Base-by-base conservation (phyloP, 1,140 invertebrate species). In the Mesaphorura yosii region DNA sequence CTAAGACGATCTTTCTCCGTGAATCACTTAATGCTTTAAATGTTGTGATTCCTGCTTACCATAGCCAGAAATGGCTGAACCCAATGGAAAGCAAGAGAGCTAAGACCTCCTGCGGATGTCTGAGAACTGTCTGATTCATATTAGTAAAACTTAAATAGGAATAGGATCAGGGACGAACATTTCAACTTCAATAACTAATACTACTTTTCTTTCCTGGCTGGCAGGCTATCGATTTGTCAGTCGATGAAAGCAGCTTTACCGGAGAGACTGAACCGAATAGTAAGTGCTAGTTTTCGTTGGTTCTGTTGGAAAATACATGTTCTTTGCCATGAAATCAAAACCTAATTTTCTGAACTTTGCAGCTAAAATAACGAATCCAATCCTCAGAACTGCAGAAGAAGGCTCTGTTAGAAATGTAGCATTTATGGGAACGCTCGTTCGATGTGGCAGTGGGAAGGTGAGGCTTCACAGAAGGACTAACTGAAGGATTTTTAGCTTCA, bases 241-340 rank as follows among this genome's bases (percentile, higher is more conserved):
- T 99, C 31, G 96, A 99, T 72, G 96, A 99, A 70, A 95, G 91
- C 50, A 96, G 91, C 66, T 97, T 99, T 68, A 99, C 95, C 0
- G 96, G 95, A 6, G 93, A 98, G 74, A 75, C 73, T 3, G 69
- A 77, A 55, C 77, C 78, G 22, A n/a, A n/a, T n/a, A n/a, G n/a
- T 67, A 69, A 23, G 40, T 54, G 22, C 80, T 80, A 61, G 64
- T 64, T 19, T 55, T n/a, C 34, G n/a, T 12, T 59, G n/a, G 62
- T 60, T 10, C 53, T 58, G 14, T 34, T 66, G 20, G 48, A 15
- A 7, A 47, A 19, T 40, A 22, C 23, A 53, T 45, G 26, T 23
- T 42, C 53, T 48, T 26, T 28, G 22, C 17, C 48, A 34, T 39
- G 67, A 66, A 61, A 88, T 85, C 0, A 86, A 88, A 66, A n/a